phyloP scores from a whole-genome alignment of 2,113 vertebrate genomes.

The Oreochromis spilurus region DNA sequence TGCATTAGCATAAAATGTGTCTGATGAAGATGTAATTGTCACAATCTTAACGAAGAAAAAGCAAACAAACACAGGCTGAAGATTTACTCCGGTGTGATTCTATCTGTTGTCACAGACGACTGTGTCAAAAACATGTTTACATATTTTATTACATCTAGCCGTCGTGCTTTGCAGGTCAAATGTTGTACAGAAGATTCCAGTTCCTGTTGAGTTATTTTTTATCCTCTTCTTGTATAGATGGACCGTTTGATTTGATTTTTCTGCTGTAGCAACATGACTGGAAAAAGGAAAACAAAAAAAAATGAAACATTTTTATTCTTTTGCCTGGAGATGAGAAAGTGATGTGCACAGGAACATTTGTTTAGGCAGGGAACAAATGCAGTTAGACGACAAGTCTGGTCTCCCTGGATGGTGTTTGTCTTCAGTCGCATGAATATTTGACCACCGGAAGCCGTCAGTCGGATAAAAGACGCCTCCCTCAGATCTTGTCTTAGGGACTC shows the following conservation, averaged over 20 bases:
- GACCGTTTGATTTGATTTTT: slow-evolving; percentile 63
- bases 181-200: slow-evolving; percentile 82
- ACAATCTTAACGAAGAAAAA: slow-evolving; percentile 51
- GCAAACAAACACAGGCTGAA: slow-evolving; percentile 55
- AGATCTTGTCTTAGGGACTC: slow-evolving; percentile 63
- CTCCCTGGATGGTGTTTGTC: slow-evolving; percentile 81
- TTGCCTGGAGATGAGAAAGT: slow-evolving; percentile 63
- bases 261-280: slow-evolving; percentile 53
- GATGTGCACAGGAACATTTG: slow-evolving; percentile 74
- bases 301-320: slow-evolving; percentile 13
- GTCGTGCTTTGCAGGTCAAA: slow-evolving; percentile 83
- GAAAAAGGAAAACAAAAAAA: not conserved
- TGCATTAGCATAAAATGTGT: slow-evolving; percentile 79
- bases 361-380: slow-evolving; percentile 80
- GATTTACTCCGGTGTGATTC: slow-evolving; percentile 78
- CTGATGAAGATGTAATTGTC: slow-evolving; percentile 64
- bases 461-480: slow-evolving; percentile 71
- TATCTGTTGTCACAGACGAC: slow-evolving; percentile 86
- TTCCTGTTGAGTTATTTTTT: slow-evolving; percentile 67
- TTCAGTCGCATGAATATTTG: slow-evolving; percentile 88
- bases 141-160: slow-evolving; percentile 90
- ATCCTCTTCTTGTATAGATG: slow-evolving; percentile 75
- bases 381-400: slow-evolving; percentile 85
- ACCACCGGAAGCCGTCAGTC: slow-evolving; percentile 78
- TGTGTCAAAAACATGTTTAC: slow-evolving; percentile 95